A percentile compares a stretch with the other conserved stretches of the same genome.
phyloP scores from a whole-genome alignment of 2,888 invertebrate genomes.

The Cenopis cana region DNA sequence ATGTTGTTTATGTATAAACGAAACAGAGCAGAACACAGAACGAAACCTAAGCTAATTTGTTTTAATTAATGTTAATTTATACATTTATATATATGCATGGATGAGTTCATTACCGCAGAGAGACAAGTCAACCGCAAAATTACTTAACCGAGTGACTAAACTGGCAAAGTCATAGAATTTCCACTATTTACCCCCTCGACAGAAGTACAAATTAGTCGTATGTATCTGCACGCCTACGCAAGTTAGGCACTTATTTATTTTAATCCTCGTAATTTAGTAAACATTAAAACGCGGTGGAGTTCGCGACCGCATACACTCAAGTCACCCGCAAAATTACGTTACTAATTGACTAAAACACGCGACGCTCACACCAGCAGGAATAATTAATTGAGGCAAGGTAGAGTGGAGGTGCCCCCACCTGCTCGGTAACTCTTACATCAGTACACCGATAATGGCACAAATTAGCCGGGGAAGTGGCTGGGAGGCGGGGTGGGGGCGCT shows the following conservation, averaged over 20 bases:
- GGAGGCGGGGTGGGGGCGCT: constrained; percentile 73
- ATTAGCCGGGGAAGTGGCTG: constrained; percentile 83
- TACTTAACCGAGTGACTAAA: constrained; percentile 12
- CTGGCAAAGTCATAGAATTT: constrained; percentile 17
- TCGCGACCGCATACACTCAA: constrained; percentile 80
- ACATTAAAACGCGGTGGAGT: constrained; percentile 68
- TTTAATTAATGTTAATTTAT: constrained; percentile 23
- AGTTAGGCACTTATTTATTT: constrained; percentile 51
- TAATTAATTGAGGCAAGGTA: constrained; percentile 82
- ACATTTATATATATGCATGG: no score
- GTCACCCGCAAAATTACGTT: constrained; percentile 85
- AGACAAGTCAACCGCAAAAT: constrained; percentile 27
- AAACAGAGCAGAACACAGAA: no score
- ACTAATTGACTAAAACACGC: constrained; percentile 86
- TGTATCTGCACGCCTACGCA: constrained; percentile 38
- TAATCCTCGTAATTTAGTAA: constrained; percentile 55
- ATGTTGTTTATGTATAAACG: neutral
- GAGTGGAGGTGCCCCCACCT: constrained; percentile 70
- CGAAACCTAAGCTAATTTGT: constrained; percentile 14
- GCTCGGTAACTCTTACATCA: constrained; percentile 85
- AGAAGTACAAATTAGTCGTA: constrained; percentile 7
- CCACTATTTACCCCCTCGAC: constrained; percentile 10
- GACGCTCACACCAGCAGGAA: constrained; percentile 84
- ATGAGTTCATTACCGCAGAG: constrained; percentile 24
- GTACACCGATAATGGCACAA: constrained; percentile 86